These are phyloP conservation scores for Ceyx melanurus DNA, from an alignment of 2,113 vertebrate species.

Conservation along the genomic window DNA sequence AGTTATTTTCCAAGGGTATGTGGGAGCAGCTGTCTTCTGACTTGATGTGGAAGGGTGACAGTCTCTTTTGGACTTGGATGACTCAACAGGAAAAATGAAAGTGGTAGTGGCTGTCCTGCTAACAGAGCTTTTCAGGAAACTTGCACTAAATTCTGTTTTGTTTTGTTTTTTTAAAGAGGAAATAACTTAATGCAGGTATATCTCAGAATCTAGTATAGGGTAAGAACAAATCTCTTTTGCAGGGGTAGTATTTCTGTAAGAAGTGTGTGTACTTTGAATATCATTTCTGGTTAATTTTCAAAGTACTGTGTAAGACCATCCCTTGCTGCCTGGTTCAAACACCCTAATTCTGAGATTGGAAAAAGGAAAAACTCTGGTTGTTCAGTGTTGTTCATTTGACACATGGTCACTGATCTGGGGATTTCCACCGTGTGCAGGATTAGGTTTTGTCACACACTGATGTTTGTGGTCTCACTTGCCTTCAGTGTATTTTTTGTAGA, in stretches of 20 bases:
- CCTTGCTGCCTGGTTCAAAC: not conserved
- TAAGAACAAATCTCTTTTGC: not conserved
- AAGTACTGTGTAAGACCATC: not conserved
- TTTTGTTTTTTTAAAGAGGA: too few relatives aligned
- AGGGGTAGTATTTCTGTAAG: not conserved
- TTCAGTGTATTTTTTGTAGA: not conserved
- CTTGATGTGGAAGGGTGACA: not conserved
- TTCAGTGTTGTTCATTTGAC: not conserved
- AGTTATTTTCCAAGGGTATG: not conserved
- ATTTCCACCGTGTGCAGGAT: accelerated
- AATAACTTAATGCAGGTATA: accelerated
- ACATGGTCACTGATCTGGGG: not conserved
- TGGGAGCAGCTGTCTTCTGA: not conserved
- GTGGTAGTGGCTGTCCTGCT: not conserved
- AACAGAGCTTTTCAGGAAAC: not conserved
- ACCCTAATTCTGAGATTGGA: not conserved
- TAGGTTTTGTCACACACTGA: not conserved
- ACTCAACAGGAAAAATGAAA: not conserved
- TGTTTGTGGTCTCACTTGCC: not conserved
- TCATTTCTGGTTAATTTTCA: not conserved
- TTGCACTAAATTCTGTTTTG: too few relatives aligned
- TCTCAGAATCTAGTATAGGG: not conserved
- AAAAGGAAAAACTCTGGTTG: not conserved
- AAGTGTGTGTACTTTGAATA: not conserved
- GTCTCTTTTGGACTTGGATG: not conserved